Evolutionary conservation across 2,888 invertebrate genomes (phyloP).

Genomic region (Eueremaeus valkanovi): DNA sequence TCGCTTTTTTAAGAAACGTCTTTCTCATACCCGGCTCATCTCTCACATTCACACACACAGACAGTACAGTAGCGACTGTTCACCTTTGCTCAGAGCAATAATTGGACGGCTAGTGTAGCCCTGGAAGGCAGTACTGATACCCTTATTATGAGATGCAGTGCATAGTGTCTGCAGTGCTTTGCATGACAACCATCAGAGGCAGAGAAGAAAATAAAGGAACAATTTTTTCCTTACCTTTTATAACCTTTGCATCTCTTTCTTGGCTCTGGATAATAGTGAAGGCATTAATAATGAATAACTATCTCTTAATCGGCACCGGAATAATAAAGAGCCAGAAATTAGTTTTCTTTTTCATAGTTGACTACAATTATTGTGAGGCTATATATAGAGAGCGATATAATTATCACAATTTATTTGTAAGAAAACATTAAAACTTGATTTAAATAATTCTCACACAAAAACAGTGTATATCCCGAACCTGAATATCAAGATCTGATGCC

Average conservation of each 20-base stretch:
- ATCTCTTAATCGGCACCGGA: not conserved
- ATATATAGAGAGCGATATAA: constrained; percentile 7
- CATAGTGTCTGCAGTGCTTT: too few relatives aligned
- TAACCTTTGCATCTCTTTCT: constrained; percentile 18
- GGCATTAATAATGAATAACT: constrained; percentile 18
- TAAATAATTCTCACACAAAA: constrained; percentile 22
- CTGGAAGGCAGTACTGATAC: constrained; percentile 29
- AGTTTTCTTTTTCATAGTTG: not conserved
- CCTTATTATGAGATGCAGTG: constrained; percentile 21
- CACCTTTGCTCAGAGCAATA: constrained; percentile 22
- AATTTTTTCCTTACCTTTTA: not conserved
- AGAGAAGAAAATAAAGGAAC: not conserved
- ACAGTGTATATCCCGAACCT: not conserved
- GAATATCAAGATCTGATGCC: not conserved
- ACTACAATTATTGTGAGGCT: too few relatives aligned
- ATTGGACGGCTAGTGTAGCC: constrained; percentile 33
- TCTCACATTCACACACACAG: constrained; percentile 6
- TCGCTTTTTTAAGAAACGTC: not conserved
- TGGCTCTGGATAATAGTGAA: not conserved
- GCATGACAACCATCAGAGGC: constrained; percentile 27
- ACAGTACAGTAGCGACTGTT: constrained; percentile 30
- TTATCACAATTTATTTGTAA: constrained; percentile 20
- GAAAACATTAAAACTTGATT: constrained; percentile 10
- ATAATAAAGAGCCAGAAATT: constrained; percentile 26
- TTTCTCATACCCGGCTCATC: not conserved